These are phyloP conservation scores for Centropus bengalensis DNA, from an alignment of 2,113 vertebrate species.

Conservation along the genomic window DNA sequence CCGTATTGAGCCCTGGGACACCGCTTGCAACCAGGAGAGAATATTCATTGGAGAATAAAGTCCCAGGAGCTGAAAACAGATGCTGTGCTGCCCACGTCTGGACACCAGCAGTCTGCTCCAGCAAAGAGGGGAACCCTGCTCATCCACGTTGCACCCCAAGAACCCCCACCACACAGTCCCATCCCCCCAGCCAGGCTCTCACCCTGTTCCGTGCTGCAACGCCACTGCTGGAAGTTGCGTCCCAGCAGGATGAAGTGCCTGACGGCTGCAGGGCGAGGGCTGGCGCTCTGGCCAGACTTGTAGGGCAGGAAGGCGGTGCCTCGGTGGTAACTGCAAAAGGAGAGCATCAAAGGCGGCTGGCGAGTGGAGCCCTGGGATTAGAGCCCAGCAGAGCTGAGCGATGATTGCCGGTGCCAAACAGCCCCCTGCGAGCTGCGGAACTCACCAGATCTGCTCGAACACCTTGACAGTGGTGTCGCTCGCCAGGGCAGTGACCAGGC, in stretches of 20 bases:
- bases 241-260: conserved; percentile 90
- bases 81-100: neutral
- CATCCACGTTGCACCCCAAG: neutral
- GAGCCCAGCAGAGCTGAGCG: neutral
- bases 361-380: neutral
- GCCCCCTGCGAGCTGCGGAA: rapidly evolving
- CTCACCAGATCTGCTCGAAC: conserved; percentile 89
- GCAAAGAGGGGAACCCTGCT: neutral
- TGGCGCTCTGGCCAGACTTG: conserved; percentile 71
- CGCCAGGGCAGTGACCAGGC: conserved; percentile 87
- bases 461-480: conserved; percentile 90
- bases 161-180: neutral
- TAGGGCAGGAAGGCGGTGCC: conserved; percentile 79
- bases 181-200: neutral
- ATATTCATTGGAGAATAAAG: neutral
- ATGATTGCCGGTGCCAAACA: neutral
- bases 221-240: conserved; percentile 97
- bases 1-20: too few relatives aligned
- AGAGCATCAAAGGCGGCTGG: neutral
- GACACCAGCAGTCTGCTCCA: neutral
- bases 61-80: neutral
- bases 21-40: too few relatives aligned
- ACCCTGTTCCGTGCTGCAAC: conserved; percentile 92
- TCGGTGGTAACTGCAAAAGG: conserved; percentile 72
- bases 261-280: conserved; percentile 75